These are phyloP conservation scores for Micrastur ruficollis DNA, from an alignment of 2,797 vertebrate genomes.

Conservation along the genomic window DNA sequence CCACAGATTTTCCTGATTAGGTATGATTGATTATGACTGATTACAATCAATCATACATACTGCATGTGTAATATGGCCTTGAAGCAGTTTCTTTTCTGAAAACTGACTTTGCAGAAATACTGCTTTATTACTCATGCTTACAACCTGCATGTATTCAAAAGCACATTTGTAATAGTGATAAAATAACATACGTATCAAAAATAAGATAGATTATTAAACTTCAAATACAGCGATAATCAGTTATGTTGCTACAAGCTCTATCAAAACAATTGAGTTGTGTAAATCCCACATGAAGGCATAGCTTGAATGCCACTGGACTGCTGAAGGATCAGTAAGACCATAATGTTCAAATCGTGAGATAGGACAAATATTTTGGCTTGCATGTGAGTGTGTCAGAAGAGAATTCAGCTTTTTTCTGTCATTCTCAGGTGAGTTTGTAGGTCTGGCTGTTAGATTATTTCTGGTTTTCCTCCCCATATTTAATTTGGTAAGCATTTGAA, in stretches of 20 bases:
- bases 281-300: slow-evolving; percentile 3
- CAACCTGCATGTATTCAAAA: neutral
- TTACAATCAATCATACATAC: neutral
- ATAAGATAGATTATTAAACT: neutral
- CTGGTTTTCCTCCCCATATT: neutral
- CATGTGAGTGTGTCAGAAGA: neutral
- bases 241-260: neutral
- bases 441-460: neutral
- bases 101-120: neutral
- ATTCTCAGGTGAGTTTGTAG: neutral
- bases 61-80: neutral
- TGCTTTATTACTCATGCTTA: neutral
- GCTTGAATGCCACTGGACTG: neutral
- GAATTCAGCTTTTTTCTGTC: neutral
- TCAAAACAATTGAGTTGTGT: neutral
- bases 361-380: neutral
- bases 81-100: neutral
- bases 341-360: neutral
- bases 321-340: neutral
- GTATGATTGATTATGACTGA: neutral
- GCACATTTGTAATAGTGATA: neutral
- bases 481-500: neutral
- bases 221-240: neutral
- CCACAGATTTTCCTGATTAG: neutral
- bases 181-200: neutral